Evolutionary conservation across 2,888 invertebrate species (phyloP), one percentile per base, ranked within the genome.

Genomic region (Mantis religiosa): DNA sequence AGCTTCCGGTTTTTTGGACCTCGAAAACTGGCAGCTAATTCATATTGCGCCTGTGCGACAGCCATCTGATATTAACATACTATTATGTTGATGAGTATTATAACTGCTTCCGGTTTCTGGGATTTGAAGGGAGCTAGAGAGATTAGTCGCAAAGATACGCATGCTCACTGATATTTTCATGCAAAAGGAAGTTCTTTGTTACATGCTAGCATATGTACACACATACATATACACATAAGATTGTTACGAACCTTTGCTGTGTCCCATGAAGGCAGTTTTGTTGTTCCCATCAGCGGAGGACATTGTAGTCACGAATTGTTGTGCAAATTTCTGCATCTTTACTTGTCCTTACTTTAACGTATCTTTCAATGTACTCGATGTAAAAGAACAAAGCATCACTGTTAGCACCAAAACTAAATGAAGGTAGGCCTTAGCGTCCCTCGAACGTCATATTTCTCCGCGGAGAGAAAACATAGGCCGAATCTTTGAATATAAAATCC

Each of bases 181-280:
- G 54, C 54, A 8, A 71, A 20, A 71, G 8, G 54, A 71, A 25
- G 4, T 71, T 71, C 54, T 71, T 71, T 71, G 25, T 71, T 15
- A 25, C 54, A 71, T 25, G 25, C 25, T 20, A 20, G 25, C 15
- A 25, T 20, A 71, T 20, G 54, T 3, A 71, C 20, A 2, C 14
- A 54, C 2, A 54, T 4, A 54, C 20, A 54, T 2, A 30, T 4
- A 30, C 30, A 30, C 30, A 30, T 4, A 30, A 71, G 15, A 20
- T 71, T 20, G 54, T 20, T 71, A 71, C 54, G 25, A 71, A 87
- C 87, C 87, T 87, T 87, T 87, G 82, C 82, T 82, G 82, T 87
- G 87, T 87, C 87, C 87, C 87, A 82, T 87, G 87, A 87, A 87
- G 87, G 87, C 87, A 82, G 82, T 87, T 30, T 82, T 87, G 82